A percentile compares a stretch with the other conserved stretches of the same genome.
These are phyloP conservation scores for Phenganax stokvisi DNA, from an alignment of 92 coral and sea anemone genomes.

Conservation along the genomic window DNA sequence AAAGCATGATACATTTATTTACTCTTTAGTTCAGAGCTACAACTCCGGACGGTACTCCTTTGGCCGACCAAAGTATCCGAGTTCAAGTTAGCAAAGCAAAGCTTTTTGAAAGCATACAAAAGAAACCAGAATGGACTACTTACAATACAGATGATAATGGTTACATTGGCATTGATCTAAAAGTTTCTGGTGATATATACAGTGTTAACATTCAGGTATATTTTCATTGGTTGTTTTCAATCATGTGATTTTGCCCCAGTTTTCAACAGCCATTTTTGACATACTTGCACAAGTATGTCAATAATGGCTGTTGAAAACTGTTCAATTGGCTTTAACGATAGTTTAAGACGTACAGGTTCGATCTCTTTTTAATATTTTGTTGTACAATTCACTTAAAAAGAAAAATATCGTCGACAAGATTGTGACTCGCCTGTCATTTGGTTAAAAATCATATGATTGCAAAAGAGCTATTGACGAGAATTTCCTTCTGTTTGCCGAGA, in stretches of 20 bases:
- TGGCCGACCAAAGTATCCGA: slow-evolving; percentile 8
- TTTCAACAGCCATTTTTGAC: no score
- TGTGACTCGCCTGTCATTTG: no score
- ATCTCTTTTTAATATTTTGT: neutral
- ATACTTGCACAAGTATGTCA: no score
- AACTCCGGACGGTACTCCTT: slow-evolving; percentile 61
- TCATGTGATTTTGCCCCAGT: no score
- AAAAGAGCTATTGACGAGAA: no score
- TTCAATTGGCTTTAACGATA: no score
- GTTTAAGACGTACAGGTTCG: neutral
- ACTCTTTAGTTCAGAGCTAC: slow-evolving; percentile 42
- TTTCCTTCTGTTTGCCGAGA: no score
- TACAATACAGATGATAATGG: neutral
- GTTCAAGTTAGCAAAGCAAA: neutral
- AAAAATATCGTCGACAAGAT: no score
- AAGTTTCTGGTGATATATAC: neutral
- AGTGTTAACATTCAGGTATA: neutral
- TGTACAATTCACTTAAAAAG: neutral
- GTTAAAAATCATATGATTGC: no score
- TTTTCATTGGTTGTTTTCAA: neutral
- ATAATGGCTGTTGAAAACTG: neutral
- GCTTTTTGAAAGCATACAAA: neutral
- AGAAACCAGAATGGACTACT: neutral
- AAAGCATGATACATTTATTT: neutral
- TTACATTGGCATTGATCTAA: neutral